A percentile compares a stretch with the other conserved stretches of the same genome.
Evolutionary conservation across 2,888 invertebrate genomes (phyloP).

Genomic region (Drosophila subquinaria): DNA sequence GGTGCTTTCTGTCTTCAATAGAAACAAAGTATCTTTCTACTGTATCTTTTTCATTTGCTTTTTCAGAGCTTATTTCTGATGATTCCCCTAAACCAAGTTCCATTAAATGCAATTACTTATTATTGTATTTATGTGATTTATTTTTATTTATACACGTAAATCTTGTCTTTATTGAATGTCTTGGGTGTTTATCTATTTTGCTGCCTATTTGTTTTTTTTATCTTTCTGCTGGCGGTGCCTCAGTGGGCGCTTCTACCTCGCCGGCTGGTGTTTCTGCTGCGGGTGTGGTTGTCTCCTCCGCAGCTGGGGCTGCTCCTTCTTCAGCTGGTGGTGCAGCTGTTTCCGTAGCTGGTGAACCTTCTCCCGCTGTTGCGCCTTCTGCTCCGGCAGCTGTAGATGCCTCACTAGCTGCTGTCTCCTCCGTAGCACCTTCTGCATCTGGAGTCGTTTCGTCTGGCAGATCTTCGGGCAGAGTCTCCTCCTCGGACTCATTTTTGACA

Average conservation of each 20-base stretch:
- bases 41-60: not conserved
- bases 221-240: not conserved
- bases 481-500: constrained; percentile 25
- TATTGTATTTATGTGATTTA: constrained; percentile 23
- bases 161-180: constrained; percentile 6
- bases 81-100: not conserved
- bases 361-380: not conserved
- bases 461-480: not conserved
- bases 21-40: too few species aligned
- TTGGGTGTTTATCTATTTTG: not conserved
- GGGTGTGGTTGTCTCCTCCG: not conserved
- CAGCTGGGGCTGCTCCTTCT: not conserved
- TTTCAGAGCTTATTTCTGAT: not conserved
- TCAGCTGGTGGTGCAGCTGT: not conserved
- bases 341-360: not conserved
- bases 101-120: not conserved
- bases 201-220: not conserved
- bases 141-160: constrained; percentile 25
- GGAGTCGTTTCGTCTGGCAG: not conserved
- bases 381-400: not conserved
- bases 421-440: not conserved
- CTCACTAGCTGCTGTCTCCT: not conserved
- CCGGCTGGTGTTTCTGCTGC: not conserved
- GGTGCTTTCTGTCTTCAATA: not conserved
- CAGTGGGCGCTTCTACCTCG: not conserved